phyloP scores from a whole-genome alignment of 1,140 invertebrate genomes.

The Odontomachus brunneus region DNA sequence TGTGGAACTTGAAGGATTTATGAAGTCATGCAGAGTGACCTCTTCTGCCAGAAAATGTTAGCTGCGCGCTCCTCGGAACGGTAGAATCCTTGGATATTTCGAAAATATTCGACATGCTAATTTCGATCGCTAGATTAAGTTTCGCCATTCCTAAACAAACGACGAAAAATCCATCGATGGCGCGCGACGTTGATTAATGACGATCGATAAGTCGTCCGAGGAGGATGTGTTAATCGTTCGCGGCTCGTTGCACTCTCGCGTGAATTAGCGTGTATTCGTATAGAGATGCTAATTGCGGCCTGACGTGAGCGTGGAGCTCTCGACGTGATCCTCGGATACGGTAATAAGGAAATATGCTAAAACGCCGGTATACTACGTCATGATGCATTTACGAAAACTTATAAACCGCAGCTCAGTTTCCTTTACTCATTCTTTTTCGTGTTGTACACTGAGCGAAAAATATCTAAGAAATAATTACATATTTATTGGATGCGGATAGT shows the following conservation, averaged over 20 bases:
- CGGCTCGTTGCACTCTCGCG: slow-evolving; percentile 17
- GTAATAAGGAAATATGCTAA: neutral
- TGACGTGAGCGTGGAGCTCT: neutral
- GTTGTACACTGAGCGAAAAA: no score
- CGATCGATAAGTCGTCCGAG: neutral
- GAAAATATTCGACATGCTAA: no score
- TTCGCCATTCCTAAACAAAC: no score
- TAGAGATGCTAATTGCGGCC: slow-evolving; percentile 9
- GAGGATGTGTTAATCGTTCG: neutral
- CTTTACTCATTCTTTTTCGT: no score
- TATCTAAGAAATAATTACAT: no score
- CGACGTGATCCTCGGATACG: neutral
- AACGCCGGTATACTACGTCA: neutral
- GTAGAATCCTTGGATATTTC: no score
- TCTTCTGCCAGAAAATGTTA: neutral
- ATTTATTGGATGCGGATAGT: no score
- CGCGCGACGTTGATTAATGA: neutral
- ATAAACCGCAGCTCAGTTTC: neutral
- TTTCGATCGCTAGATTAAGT: no score
- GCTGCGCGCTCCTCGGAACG: no score
- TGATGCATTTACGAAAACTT: neutral
- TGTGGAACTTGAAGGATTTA: neutral
- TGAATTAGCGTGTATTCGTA: slow-evolving; percentile 12
- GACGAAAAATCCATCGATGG: neutral
- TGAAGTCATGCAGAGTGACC: neutral